A percentile compares a stretch with the other conserved stretches of the same genome.
These are phyloP conservation scores for Dryococelus australis DNA, from an alignment of 2,888 invertebrate species.

Conservation along the genomic window DNA sequence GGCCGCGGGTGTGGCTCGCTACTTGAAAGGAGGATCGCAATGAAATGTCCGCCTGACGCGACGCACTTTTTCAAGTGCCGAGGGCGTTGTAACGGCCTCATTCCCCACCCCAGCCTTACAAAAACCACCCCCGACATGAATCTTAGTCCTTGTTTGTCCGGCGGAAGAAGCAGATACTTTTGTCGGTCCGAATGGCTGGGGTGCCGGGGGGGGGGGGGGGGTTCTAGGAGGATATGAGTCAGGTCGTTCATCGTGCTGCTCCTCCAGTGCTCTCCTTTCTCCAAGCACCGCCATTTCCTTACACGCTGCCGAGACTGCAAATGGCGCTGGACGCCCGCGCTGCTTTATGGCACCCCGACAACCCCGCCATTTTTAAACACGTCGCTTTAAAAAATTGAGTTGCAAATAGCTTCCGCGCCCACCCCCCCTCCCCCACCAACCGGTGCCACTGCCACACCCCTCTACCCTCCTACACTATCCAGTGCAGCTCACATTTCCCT, in stretches of 20 bases:
- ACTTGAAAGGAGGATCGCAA: too few species aligned
- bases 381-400: slow-evolving; percentile 16
- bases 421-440: neutral
- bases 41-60: neutral
- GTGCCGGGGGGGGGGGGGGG: neutral
- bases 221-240: neutral
- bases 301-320: neutral
- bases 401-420: neutral
- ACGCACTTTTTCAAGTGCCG: neutral
- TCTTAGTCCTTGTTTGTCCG: neutral
- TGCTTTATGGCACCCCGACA: neutral
- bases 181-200: too few species aligned
- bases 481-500: neutral
- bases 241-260: neutral
- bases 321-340: neutral
- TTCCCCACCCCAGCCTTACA: neutral
- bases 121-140: neutral
- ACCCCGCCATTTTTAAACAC: neutral
- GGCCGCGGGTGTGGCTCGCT: too few species aligned
- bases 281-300: neutral
- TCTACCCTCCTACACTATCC: neutral
- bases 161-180: neutral
- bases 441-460: neutral
- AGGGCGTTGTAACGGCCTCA: neutral
- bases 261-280: neutral